Evolutionary conservation across 2,113 vertebrate species (phyloP).

Genomic region (Prionailurus viverrinus): DNA sequence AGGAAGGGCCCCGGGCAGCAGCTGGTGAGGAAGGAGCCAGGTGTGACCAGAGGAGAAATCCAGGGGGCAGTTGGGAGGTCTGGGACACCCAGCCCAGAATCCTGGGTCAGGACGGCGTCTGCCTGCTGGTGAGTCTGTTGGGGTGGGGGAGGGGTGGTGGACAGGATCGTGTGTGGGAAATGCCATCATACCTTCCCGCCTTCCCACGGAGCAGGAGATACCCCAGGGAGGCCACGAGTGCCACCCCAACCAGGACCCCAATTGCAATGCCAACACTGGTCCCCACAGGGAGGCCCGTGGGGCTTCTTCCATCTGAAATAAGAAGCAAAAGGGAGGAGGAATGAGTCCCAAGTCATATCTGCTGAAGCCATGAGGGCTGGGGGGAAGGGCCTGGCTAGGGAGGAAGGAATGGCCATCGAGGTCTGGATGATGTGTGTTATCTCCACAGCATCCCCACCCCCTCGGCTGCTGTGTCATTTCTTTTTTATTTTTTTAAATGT

Average conservation of each 20-base stretch:
- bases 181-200: neutral
- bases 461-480: neutral
- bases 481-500: too few species aligned
- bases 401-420: neutral
- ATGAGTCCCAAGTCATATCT: neutral
- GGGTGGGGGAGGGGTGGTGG: neutral
- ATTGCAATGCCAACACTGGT: neutral
- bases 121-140: neutral
- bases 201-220: neutral
- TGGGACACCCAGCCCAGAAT: too few species aligned
- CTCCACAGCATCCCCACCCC: neutral
- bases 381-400: too few species aligned
- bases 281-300: accelerated
- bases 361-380: accelerated
- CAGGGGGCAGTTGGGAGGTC: accelerated
- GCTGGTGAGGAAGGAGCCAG: neutral
- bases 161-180: neutral
- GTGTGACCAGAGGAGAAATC: accelerated
- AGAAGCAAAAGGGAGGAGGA: neutral
- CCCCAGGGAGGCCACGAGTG: neutral
- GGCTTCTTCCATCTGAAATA: neutral
- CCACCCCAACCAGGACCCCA: neutral
- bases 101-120: neutral
- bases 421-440: accelerated
- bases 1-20: neutral